A percentile compares a stretch with the other conserved stretches of the same genome.
phyloP scores from a whole-genome alignment of 2,797 vertebrate genomes.

The Cossypha polioptera region DNA sequence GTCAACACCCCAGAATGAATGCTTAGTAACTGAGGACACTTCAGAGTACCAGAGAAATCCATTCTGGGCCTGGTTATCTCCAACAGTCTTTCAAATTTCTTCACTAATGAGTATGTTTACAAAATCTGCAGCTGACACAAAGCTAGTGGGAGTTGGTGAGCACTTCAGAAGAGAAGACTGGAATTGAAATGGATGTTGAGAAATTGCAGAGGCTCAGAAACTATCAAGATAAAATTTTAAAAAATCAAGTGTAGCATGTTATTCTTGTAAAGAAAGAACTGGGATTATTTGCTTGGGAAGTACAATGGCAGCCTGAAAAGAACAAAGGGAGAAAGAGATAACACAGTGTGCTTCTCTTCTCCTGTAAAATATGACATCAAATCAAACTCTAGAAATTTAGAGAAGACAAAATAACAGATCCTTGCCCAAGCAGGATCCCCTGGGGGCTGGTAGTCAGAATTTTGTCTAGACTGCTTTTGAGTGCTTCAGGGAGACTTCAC shows the following conservation, averaged over 20 bases:
- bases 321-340: not conserved
- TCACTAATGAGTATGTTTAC: not conserved
- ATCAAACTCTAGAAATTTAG: not conserved
- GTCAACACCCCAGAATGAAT: not conserved
- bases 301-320: not conserved
- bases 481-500: not conserved
- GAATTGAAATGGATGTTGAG: not conserved
- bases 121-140: not conserved
- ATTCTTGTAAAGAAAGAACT: not conserved
- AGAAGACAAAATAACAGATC: not conserved
- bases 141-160: not conserved
- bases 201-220: not conserved
- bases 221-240: not conserved
- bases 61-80: not conserved
- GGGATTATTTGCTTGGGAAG: not conserved
- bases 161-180: not conserved
- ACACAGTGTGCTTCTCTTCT: not conserved
- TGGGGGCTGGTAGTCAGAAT: not conserved
- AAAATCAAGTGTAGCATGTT: not conserved
- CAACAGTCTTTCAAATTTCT: not conserved
- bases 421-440: not conserved
- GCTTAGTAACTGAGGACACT: not conserved
- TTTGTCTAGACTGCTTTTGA: not conserved
- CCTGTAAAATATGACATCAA: not conserved
- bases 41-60: not conserved